Evolutionary conservation across 2,888 invertebrate species (phyloP), one percentile per base, ranked within the genome.

Genomic region (Boloria euphrosyne): DNA sequence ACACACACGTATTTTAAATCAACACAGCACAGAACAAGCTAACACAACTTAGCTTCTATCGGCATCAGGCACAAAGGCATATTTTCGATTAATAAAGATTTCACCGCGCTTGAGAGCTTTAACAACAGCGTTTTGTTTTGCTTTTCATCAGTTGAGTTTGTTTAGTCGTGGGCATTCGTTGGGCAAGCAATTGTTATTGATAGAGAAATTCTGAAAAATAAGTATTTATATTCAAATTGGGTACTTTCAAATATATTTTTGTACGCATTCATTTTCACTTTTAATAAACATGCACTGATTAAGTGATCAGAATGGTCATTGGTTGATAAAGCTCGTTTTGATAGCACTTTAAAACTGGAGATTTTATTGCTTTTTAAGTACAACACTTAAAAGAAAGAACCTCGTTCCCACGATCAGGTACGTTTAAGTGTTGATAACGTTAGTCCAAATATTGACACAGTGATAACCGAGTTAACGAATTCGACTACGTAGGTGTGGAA

Each of bases 361-460:
- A 38, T 47, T 58, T 59, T 53, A 14, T 50, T 47, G 46, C 38
- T 55, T 38, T 53, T n/a, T n/a, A 43, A 50, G 22, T 49, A 54
- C 10, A 17, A 17, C 18, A 78, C 78, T 76, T 75, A 74, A 78
- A 80, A 76, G 66, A 75, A 80, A 79, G 72, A 73, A 68, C 75
- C 76, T 67, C 78, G 74, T 89, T 89, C 89, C 82, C 89, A 89
- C 89, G 87, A 77, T 80, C 76, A 76, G 75, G 77, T 78, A 76
- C 69, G 73, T 68, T 63, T 68, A 65, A 71, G 68, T 65, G 68
- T 57, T 75, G 82, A 78, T 83, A 83, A 75, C 74, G 71, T 67
- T 73, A 72, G 74, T 74, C 65, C 78, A 83, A 85, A 86, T 84
- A 84, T 87, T 85, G 76, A 77, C 77, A 67, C 59, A 69, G 67